Conservation (phyloP, 1,140 invertebrate genomes). For the Zaprionus tsacasi region DNA sequence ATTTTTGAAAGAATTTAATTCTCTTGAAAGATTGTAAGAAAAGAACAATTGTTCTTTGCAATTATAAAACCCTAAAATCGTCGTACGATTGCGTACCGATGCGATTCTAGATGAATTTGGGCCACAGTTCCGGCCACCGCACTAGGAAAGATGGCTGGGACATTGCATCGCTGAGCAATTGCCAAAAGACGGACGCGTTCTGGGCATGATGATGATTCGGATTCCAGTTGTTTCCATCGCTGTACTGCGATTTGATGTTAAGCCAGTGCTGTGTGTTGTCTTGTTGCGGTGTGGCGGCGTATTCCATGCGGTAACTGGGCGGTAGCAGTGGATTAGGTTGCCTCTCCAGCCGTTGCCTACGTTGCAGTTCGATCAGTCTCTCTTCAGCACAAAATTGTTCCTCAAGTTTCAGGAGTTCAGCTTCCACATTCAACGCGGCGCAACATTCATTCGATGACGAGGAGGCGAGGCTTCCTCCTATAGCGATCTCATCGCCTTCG, state of each 20-base stretch:
- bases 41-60: background rate
- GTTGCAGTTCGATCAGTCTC: conserved; percentile 52
- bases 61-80: conserved; percentile 20
- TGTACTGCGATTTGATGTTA: conserved; percentile 66
- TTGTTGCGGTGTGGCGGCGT: conserved; percentile 6
- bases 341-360: conserved; percentile 17
- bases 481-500: conserved; percentile 5
- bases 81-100: background rate
- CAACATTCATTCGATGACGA: conserved; percentile 44
- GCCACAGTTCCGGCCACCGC: conserved; percentile 64
- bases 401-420: conserved; percentile 67
- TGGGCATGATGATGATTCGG: conserved; percentile 15
- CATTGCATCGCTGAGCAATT: conserved; percentile 55
- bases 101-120: conserved; percentile 69
- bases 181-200: conserved; percentile 64
- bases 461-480: background rate
- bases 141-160: conserved; percentile 46
- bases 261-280: conserved; percentile 62
- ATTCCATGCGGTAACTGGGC: conserved; percentile 21
- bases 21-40: background rate
- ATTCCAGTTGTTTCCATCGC: conserved; percentile 41
- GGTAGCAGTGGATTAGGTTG: conserved; percentile 18
- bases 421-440: conserved; percentile 62
- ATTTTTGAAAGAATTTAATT: conserved; percentile 13
- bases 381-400: conserved; percentile 61